Conservation (phyloP, 2,113 vertebrate species). For the Cranoglanis bouderius region DNA sequence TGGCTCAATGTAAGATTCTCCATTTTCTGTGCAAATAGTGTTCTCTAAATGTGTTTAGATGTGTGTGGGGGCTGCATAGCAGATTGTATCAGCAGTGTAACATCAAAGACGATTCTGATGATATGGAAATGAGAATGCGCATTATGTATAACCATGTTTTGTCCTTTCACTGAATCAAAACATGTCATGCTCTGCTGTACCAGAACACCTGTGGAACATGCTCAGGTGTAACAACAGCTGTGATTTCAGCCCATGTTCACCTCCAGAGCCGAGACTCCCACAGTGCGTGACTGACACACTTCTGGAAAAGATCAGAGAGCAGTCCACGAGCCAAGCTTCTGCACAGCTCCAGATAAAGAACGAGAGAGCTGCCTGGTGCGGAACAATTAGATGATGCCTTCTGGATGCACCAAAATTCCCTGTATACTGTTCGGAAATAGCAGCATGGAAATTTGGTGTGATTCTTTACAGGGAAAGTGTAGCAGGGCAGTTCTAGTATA, state of each 20-base stretch:
- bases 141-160: constrained; percentile 2
- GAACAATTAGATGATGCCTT: constrained; percentile 36
- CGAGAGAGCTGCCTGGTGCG: constrained; percentile 16
- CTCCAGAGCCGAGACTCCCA: constrained; percentile 27
- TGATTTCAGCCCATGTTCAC: constrained; percentile 38
- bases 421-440: background rate
- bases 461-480: background rate
- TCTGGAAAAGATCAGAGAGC: constrained; percentile 43
- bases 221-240: constrained; percentile 37
- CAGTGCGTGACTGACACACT: constrained; percentile 26
- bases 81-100: constrained; percentile 3
- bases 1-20: background rate
- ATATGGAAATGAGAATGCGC: constrained; percentile 21
- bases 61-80: background rate
- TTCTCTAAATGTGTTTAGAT: background rate
- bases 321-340: constrained; percentile 37
- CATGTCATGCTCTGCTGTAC: constrained; percentile 24
- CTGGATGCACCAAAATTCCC: constrained; percentile 38
- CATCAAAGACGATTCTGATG: constrained; percentile 15
- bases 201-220: constrained; percentile 29
- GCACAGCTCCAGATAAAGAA: constrained; percentile 50
- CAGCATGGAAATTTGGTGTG: constrained; percentile 10
- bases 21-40: constrained; percentile 8
- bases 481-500: background rate
- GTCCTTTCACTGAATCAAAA: constrained; percentile 20